These are phyloP conservation scores for Acanthaster planci DNA, from an alignment of 35 echinoderm and acorn worm genomes.

Conservation along the genomic window DNA sequence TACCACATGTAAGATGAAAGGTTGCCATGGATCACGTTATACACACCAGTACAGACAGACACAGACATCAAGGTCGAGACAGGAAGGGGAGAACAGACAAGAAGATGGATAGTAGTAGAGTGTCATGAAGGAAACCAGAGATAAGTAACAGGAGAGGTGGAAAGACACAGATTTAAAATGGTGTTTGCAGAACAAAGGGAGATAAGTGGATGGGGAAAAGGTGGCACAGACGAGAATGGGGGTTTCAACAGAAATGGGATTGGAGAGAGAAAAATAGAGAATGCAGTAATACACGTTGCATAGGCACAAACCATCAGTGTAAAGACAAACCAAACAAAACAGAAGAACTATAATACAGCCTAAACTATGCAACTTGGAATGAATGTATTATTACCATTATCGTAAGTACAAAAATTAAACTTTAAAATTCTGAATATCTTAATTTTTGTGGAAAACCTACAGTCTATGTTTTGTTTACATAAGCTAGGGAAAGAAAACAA, in stretches of 20 bases:
- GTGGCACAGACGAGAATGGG: too few species aligned
- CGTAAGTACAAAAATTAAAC: constrained; percentile 14
- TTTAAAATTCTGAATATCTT: constrained; percentile 19
- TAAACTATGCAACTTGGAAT: constrained; percentile 31
- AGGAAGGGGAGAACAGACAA: not conserved
- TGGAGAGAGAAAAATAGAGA: constrained; percentile 10
- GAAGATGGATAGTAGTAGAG: too few species aligned
- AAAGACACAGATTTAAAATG: too few species aligned
- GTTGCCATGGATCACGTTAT: too few species aligned
- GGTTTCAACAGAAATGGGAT: too few species aligned
- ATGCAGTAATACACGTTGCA: not conserved
- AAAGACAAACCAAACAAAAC: constrained; percentile 1
- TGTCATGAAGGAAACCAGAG: too few species aligned
- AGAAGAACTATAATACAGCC: not conserved
- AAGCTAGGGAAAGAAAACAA: not conserved
- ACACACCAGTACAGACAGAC: too few species aligned
- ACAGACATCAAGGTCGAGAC: not conserved
- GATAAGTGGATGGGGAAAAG: too few species aligned
- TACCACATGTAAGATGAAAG: too few species aligned
- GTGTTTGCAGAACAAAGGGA: too few species aligned
- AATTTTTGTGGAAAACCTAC: not conserved
- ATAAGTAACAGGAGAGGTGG: too few species aligned
- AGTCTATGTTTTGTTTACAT: not conserved
- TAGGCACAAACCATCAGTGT: not conserved
- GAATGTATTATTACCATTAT: not conserved